Conservation (phyloP, 2,797 vertebrate species). For the Cephalopachus bancanus region DNA sequence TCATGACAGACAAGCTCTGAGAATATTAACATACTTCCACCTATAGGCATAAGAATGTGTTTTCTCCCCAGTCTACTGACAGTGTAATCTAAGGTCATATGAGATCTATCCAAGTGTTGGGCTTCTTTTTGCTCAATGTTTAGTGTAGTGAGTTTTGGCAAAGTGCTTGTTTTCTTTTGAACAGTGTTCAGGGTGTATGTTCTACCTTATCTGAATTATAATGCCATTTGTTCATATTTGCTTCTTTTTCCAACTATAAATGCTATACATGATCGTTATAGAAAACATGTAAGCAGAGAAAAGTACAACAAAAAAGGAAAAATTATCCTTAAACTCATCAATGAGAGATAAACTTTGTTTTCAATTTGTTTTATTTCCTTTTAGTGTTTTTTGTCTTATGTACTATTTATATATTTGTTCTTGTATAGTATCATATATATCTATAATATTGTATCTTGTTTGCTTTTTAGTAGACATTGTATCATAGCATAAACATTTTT, state of each 20-base stretch:
- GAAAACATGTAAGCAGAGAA: not conserved
- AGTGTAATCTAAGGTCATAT: not conserved
- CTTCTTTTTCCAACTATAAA: constrained; percentile 45
- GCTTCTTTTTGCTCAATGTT: not conserved
- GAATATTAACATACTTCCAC: not conserved
- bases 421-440: not conserved
- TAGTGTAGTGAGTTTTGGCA: not conserved
- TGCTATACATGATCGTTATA: not conserved
- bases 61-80: not conserved
- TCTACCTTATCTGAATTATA: constrained; percentile 27
- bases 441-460: not conserved
- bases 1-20: constrained; percentile 4
- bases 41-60: not conserved
- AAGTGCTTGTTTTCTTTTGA: constrained; percentile 52
- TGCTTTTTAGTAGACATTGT: not conserved
- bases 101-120: not conserved
- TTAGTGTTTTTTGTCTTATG: not conserved
- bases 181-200: not conserved
- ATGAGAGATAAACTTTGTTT: constrained; percentile 6
- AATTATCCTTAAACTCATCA: not conserved
- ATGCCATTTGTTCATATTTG: not conserved
- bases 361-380: not conserved
- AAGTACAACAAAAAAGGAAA: not conserved
- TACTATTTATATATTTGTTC: not conserved
- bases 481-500: not conserved